phyloP scores from a whole-genome alignment of 2,113 vertebrate species.

The Oreocharis arfaki region DNA sequence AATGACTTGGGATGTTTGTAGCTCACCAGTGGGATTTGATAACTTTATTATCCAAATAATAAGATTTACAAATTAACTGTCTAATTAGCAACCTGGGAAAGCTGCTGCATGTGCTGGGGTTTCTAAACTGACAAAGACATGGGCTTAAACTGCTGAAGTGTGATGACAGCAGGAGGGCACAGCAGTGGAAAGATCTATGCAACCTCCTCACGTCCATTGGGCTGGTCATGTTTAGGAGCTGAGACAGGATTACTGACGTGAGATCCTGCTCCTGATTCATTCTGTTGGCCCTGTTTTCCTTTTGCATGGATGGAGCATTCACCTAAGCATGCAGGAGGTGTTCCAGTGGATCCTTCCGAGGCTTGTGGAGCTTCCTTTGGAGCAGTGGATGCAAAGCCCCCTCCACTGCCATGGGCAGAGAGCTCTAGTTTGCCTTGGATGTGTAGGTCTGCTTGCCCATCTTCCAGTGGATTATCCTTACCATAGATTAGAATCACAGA shows the following conservation, averaged over 20 bases:
- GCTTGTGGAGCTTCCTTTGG: neutral
- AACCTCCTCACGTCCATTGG: neutral
- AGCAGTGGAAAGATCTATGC: neutral
- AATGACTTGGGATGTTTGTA: neutral
- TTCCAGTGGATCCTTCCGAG: neutral
- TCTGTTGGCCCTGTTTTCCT: rapidly evolving
- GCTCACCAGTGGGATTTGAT: neutral
- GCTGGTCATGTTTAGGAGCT: rapidly evolving
- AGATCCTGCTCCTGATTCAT: neutral
- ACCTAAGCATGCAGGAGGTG: rapidly evolving
- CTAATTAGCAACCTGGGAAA: slow-evolving; percentile 25
- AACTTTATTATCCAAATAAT: slow-evolving; percentile 37
- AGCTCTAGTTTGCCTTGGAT: neutral
- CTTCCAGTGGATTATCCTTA: neutral
- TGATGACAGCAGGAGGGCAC: neutral
- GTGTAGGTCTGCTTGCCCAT: rapidly evolving
- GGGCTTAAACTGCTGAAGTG: neutral
- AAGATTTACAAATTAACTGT: slow-evolving; percentile 41
- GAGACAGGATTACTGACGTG: neutral
- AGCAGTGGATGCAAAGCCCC: neutral
- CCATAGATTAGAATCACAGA: neutral
- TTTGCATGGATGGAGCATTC: neutral
- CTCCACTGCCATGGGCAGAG: rapidly evolving
- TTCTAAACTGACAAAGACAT: neutral
- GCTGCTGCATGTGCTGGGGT: neutral